Base-by-base conservation (phyloP, 2,888 invertebrate genomes). In the Macrophya annulata region DNA sequence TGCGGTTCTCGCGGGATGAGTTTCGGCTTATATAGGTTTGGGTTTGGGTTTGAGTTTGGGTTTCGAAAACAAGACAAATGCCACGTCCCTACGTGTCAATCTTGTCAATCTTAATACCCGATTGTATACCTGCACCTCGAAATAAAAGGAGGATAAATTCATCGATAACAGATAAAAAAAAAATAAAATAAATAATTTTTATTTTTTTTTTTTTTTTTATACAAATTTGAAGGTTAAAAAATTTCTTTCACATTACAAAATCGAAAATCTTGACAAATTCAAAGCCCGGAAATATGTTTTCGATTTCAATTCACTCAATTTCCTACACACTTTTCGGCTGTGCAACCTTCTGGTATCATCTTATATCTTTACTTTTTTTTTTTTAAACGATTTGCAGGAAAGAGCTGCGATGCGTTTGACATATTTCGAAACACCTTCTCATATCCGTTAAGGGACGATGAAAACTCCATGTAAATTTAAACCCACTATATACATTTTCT, bases 101-200 rank as follows among this genome's bases (percentile, higher is more conserved):
- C 55, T 77, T 55, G 77, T 77, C 77, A 77, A 77, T 77, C 77
- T 77, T 77, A 45, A 77, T 77, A 21, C 31, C 71, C 12, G 15
- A 12, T 71, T 25, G 15, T 45, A 72, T 21, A 10, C 10, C 25
- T 25, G n/a, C n/a, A 25, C 4, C 62, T 2, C 21, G 62, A 25
- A 62, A 62, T 25, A 25, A 25, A 31, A 31, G 3, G 31, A 10
- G 21, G n/a, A 25, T 1, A 21, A 1, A 21, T 8, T 9, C 21
- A 17, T 21, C 8, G n/a, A 17, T 59, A 2, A 9, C n/a, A 12
- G 10, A 12, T 6, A 9, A 51, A 51, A 15, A 51, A 15, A 51
- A 51, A 51, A 15, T 5, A 15, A 51, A 3, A 51, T 51, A 12
- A 51, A 10, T 6, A 10, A 15, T n/a, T n/a, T n/a, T n/a, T n/a